Evolutionary conservation across 2,797 vertebrate species (phyloP).

Genomic region (Meda fulgida): DNA sequence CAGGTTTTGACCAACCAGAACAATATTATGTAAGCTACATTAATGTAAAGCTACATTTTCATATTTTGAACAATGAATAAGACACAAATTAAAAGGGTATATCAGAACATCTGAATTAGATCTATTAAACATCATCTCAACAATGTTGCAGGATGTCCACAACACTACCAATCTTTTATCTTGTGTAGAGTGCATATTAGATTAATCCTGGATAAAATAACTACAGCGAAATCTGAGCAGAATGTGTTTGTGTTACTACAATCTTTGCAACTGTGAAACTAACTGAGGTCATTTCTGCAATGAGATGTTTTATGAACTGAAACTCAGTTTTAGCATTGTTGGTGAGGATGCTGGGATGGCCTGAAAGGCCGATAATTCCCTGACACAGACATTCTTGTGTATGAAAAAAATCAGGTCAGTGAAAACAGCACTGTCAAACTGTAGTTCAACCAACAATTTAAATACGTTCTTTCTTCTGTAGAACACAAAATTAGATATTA

Average conservation of each 20-base stretch:
- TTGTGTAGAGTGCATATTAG: background rate
- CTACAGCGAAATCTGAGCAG: background rate
- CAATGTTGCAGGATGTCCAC: background rate
- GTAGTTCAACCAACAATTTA: background rate
- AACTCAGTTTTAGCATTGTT: background rate
- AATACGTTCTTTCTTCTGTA: background rate
- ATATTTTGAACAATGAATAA: background rate
- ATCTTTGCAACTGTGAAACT: background rate
- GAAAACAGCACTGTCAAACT: background rate
- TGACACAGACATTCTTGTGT: background rate
- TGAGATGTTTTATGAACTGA: background rate
- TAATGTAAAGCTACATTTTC: too few species aligned
- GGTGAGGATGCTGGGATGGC: background rate
- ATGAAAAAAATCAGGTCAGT: slow-evolving; percentile 1
- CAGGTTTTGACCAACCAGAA: slow-evolving; percentile 87
- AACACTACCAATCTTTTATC: background rate
- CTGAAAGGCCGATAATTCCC: background rate
- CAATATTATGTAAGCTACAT: slow-evolving; percentile 66
- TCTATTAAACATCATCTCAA: background rate
- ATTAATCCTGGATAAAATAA: background rate
- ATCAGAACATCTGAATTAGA: background rate
- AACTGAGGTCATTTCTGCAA: background rate
- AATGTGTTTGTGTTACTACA: background rate
- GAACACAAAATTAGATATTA: background rate
- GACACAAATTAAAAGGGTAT: background rate